A percentile compares a stretch with the other conserved stretches of the same genome.
phyloP scores from a whole-genome alignment of 2,888 invertebrate genomes.

The Anarsia innoxiella region DNA sequence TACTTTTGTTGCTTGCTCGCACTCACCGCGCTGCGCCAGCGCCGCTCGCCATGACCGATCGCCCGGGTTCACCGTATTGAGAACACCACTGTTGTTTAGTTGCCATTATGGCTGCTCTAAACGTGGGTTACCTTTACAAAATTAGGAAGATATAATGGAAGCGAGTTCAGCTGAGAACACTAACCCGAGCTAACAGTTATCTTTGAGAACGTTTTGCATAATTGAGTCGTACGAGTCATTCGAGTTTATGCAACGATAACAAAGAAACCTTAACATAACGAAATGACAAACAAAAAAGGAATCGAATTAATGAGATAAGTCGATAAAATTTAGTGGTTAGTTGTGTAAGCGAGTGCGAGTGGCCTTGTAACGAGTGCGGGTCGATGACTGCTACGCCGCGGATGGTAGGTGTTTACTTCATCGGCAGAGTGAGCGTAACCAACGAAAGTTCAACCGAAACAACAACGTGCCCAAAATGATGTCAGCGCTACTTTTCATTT shows the following conservation, averaged over 20 bases:
- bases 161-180: slow-evolving; percentile 28
- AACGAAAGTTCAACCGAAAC: slow-evolving; percentile 47
- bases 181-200: slow-evolving; percentile 26
- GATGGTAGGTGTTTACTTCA: slow-evolving; percentile 66
- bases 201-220: slow-evolving; percentile 20
- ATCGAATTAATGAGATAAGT: slow-evolving; percentile 23
- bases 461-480: slow-evolving; percentile 36
- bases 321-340: slow-evolving; percentile 45
- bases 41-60: slow-evolving; percentile 47
- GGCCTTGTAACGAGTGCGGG: slow-evolving; percentile 55
- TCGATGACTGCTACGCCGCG: slow-evolving; percentile 59
- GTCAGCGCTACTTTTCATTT: slow-evolving; percentile 30
- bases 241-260: slow-evolving; percentile 6
- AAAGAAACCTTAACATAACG: slow-evolving; percentile 3
- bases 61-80: slow-evolving; percentile 63
- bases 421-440: slow-evolving; percentile 49
- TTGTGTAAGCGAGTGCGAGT: slow-evolving; percentile 66
- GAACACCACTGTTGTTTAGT: slow-evolving; percentile 48
- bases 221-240: background rate
- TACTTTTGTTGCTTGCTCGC: slow-evolving; percentile 61
- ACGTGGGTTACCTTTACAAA: slow-evolving; percentile 52
- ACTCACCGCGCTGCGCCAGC: slow-evolving; percentile 30
- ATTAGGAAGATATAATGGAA: slow-evolving; percentile 27
- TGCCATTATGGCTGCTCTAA: slow-evolving; percentile 48
- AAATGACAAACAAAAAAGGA: slow-evolving; percentile 10